Percentiles rank a stretch among this genome's conserved stretches.
These are phyloP conservation scores for Leptothorax acervorum DNA, from an alignment of 2,888 invertebrate species.

Conservation along the genomic window DNA sequence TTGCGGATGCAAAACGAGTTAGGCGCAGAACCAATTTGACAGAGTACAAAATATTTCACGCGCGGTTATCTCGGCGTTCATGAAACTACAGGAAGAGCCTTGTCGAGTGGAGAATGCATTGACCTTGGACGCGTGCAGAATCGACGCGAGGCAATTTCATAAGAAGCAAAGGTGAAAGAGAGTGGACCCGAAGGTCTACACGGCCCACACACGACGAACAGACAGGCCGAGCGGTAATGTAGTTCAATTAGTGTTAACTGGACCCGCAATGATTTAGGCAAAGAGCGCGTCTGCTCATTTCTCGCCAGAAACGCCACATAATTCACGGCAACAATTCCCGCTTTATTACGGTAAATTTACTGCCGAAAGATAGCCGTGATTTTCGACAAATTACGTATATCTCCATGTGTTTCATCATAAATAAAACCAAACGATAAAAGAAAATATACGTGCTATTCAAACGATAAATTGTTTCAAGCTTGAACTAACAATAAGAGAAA, in stretches of 20 bases:
- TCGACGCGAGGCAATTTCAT: conserved; percentile 54
- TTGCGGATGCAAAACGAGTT: conserved; percentile 15
- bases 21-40: conserved; percentile 12
- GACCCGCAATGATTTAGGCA: conserved; percentile 48
- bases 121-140: conserved; percentile 65
- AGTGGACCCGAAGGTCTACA: conserved; percentile 56
- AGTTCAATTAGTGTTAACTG: conserved; percentile 64
- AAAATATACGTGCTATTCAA: background rate
- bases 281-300: conserved; percentile 17
- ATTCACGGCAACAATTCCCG: conserved; percentile 22
- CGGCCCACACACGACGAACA: conserved; percentile 62
- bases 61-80: conserved; percentile 28
- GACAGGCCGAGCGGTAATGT: conserved; percentile 19
- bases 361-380: conserved; percentile 2
- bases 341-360: conserved; percentile 40
- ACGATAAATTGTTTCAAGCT: background rate
- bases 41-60: conserved; percentile 28
- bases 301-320: conserved; percentile 27
- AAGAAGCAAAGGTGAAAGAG: conserved; percentile 70
- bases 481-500: background rate
- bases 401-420: background rate
- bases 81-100: conserved; percentile 69
- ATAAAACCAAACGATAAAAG: background rate
- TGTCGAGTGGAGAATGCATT: conserved; percentile 67
- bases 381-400: background rate